phyloP scores from a whole-genome alignment of 2,888 invertebrate genomes.

The Prosopocoilus inquinatus region DNA sequence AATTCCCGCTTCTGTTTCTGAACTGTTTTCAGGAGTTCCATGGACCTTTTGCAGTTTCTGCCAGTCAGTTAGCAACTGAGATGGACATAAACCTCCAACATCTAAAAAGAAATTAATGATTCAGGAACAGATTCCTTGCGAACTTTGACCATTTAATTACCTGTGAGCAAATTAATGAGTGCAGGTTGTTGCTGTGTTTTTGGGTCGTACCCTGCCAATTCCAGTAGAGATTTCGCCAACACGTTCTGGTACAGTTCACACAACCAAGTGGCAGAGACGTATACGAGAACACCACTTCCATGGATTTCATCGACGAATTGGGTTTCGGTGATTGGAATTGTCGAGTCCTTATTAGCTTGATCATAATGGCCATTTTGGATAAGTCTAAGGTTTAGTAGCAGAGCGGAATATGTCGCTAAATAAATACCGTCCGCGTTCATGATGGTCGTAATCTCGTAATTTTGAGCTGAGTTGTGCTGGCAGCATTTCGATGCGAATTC shows the following conservation, averaged over 20 bases:
- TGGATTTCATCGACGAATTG: constrained; percentile 92
- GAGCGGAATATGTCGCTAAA: constrained; percentile 81
- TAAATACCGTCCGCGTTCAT: constrained; percentile 96
- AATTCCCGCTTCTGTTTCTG: constrained; percentile 76
- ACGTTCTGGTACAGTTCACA: constrained; percentile 89
- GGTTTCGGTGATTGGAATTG: constrained; percentile 69
- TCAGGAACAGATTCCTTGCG: background rate
- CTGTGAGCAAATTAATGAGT: constrained; percentile 71
- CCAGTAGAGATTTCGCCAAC: constrained; percentile 70
- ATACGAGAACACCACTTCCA: constrained; percentile 88
- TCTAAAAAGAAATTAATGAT: constrained; percentile 54
- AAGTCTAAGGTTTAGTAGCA: constrained; percentile 78
- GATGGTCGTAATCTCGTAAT: constrained; percentile 66
- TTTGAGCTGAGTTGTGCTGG: constrained; percentile 70
- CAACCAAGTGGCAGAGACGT: constrained; percentile 90
- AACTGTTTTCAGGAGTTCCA: constrained; percentile 64
- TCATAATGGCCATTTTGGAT: constrained; percentile 75
- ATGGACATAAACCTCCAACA: constrained; percentile 79
- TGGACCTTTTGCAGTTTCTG: constrained; percentile 77
- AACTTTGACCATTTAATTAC: constrained; percentile 47
- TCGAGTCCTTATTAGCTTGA: constrained; percentile 38
- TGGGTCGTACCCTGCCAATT: constrained; percentile 65
- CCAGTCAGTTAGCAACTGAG: constrained; percentile 85
- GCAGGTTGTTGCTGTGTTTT: constrained; percentile 59
- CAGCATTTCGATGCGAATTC: constrained; percentile 90